Percentiles rank a stretch among this genome's conserved stretches.
phyloP scores from a whole-genome alignment of 2,113 vertebrate species.

The Ptilorrhoa leucosticta region DNA sequence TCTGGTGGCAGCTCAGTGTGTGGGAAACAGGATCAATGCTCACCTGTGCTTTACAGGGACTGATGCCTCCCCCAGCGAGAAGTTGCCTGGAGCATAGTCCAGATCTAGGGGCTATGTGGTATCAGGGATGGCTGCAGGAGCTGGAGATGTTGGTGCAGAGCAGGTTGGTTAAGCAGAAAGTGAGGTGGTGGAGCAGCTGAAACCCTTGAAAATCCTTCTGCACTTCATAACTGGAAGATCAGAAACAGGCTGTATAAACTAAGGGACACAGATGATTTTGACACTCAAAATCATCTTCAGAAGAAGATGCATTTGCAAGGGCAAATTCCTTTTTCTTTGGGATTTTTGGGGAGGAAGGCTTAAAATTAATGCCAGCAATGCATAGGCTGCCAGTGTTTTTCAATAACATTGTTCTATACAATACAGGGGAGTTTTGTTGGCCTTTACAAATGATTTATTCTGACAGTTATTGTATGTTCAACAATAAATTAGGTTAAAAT shows the following conservation, averaged over 20 bases:
- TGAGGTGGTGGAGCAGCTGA: background rate
- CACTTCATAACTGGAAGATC: background rate
- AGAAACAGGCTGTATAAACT: background rate
- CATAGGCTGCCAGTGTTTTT: background rate
- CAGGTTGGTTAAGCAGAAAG: background rate
- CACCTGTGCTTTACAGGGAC: background rate
- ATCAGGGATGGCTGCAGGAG: background rate
- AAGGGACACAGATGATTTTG: background rate
- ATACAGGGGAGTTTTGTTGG: slow-evolving; percentile 28
- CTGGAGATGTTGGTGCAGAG: background rate
- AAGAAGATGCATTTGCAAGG: background rate
- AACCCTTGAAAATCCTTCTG: background rate
- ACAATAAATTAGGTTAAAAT: slow-evolving; percentile 53
- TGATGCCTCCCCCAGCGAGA: background rate
- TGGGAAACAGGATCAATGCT: background rate
- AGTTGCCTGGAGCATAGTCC: background rate
- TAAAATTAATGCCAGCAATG: background rate
- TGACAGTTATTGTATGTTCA: slow-evolving; percentile 40
- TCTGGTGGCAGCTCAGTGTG: background rate
- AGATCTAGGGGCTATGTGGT: background rate
- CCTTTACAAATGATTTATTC: slow-evolving; percentile 32
- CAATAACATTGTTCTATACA: background rate
- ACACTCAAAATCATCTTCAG: background rate
- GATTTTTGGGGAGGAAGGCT: background rate
- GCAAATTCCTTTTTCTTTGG: background rate